Percentiles rank a stretch among this genome's conserved stretches.
Evolutionary conservation across 2,888 invertebrate genomes (phyloP).

Genomic region (Crepidodera aurea): DNA sequence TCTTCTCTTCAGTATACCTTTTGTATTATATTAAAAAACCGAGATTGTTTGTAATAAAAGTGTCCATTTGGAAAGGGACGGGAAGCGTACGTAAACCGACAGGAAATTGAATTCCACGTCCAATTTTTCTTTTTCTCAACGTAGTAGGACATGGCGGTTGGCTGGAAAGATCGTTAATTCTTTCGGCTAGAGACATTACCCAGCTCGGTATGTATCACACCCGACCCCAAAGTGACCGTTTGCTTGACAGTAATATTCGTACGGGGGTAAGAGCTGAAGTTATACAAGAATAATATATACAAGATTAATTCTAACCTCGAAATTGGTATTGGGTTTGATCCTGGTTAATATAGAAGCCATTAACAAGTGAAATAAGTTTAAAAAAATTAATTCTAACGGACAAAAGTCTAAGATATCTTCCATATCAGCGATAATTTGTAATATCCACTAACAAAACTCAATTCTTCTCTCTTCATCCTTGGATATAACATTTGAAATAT

Average conservation of each 20-base stretch:
- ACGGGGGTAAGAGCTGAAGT: slow-evolving; percentile 1
- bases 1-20: not conserved
- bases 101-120: slow-evolving; percentile 22
- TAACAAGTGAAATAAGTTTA: too few relatives aligned
- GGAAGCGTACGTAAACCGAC: slow-evolving; percentile 13
- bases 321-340: too few relatives aligned
- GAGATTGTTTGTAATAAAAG: slow-evolving; percentile 2
- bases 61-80: not conserved
- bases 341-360: too few relatives aligned
- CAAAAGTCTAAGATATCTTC: too few relatives aligned
- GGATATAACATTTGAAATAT: too few relatives aligned
- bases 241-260: not conserved
- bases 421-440: too few relatives aligned
- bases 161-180: slow-evolving; percentile 8
- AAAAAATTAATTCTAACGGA: too few relatives aligned
- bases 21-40: not conserved
- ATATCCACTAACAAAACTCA: too few relatives aligned
- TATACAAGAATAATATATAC: too few relatives aligned
- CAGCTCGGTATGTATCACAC: slow-evolving; percentile 7
- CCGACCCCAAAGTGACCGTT: slow-evolving; percentile 7
- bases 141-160: not conserved
- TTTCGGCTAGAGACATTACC: slow-evolving; percentile 15
- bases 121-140: slow-evolving; percentile 14
- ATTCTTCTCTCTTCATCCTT: too few relatives aligned
- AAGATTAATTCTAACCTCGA: too few relatives aligned